Evolutionary conservation across 2,888 invertebrate genomes (phyloP).

Genomic region (Trachelus iudaicus): DNA sequence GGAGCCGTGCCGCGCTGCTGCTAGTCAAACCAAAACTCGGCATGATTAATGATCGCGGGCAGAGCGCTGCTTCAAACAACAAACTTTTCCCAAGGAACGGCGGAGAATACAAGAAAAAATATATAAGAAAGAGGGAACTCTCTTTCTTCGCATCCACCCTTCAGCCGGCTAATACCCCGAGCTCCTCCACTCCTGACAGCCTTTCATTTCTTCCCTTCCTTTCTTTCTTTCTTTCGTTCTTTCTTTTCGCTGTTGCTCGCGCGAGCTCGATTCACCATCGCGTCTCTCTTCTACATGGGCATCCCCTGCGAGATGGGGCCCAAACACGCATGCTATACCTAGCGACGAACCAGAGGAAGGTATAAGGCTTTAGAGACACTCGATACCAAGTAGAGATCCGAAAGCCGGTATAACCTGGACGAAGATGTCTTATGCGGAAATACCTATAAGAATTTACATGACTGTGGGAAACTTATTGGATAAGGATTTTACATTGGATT

Average conservation of each 20-base stretch:
- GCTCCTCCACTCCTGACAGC: conserved; percentile 53
- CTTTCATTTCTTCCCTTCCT: conserved; percentile 57
- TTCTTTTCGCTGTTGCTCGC: conserved; percentile 17
- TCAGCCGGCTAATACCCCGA: conserved; percentile 61
- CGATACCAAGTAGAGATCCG: neutral
- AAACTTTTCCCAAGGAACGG: conserved; percentile 73
- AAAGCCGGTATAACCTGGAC: neutral
- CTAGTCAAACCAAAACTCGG: conserved; percentile 48
- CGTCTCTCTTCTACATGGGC: neutral
- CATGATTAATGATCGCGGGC: conserved; percentile 44
- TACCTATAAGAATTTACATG: neutral
- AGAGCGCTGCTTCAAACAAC: conserved; percentile 72
- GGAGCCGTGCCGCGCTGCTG: conserved; percentile 36
- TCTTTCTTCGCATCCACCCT: conserved; percentile 66
- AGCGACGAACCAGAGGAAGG: neutral
- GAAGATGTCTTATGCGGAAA: neutral
- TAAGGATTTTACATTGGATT: neutral
- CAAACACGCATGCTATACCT: neutral
- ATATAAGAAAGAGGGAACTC: conserved; percentile 63
- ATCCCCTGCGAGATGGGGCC: neutral
- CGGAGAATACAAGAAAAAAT: conserved; percentile 61
- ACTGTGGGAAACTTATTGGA: neutral
- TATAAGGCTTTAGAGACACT: neutral
- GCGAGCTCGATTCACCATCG: conserved; percentile 5
- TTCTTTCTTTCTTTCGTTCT: conserved; percentile 22